A percentile compares a stretch with the other conserved stretches of the same genome.
phyloP scores from a whole-genome alignment of 2,888 invertebrate genomes.

The Ypsolopha scabrella region DNA sequence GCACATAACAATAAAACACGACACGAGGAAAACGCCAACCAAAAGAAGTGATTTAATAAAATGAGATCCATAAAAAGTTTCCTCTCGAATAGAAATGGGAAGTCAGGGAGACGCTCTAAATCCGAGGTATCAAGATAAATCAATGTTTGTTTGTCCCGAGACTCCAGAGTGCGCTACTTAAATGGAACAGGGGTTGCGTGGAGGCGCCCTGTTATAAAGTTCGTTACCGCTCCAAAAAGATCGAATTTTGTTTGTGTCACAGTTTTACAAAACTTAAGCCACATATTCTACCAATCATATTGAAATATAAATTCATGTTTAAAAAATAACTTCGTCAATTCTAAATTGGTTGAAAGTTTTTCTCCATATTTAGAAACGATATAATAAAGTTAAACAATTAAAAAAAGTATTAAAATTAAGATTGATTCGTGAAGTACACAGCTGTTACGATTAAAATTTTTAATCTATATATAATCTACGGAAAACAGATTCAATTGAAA shows the following conservation, averaged over 20 bases:
- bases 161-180: constrained; percentile 43
- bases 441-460: too few relatives aligned
- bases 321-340: too few relatives aligned
- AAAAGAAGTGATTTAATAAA: constrained; percentile 33
- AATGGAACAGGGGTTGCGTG: constrained; percentile 20
- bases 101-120: constrained; percentile 50
- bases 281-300: too few relatives aligned
- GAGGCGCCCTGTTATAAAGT: constrained; percentile 20
- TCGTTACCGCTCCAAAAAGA: background rate
- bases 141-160: constrained; percentile 54
- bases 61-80: constrained; percentile 57
- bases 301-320: too few relatives aligned
- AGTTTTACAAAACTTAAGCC: too few relatives aligned
- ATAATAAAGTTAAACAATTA: too few relatives aligned
- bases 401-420: too few relatives aligned
- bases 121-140: constrained; percentile 66
- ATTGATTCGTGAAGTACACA: too few relatives aligned
- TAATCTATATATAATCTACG: too few relatives aligned
- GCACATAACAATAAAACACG: background rate
- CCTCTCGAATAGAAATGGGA: constrained; percentile 40
- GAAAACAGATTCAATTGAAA: too few relatives aligned
- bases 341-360: too few relatives aligned
- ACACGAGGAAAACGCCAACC: constrained; percentile 14
- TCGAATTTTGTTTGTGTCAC: background rate
- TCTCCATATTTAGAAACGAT: too few relatives aligned